Percentiles rank a stretch among this genome's conserved stretches.
These are phyloP conservation scores for Alethe castanea DNA, from an alignment of 2,113 vertebrate genomes.

Conservation along the genomic window DNA sequence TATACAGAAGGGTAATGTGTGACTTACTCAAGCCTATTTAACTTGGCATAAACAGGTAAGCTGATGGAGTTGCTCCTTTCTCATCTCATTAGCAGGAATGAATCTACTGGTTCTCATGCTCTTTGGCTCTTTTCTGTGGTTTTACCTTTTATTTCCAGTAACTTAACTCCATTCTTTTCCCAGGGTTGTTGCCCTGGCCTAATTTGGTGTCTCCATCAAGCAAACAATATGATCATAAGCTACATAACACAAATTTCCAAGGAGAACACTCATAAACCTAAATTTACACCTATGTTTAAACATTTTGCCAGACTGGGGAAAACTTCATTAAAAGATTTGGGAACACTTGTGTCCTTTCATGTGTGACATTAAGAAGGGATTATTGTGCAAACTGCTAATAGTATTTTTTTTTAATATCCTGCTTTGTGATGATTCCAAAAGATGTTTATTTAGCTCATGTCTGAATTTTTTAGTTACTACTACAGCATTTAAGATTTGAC, in stretches of 20 bases:
- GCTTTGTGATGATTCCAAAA: neutral
- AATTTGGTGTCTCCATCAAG: neutral
- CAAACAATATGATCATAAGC: neutral
- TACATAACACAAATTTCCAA: neutral
- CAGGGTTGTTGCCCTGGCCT: neutral
- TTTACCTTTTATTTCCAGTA: conserved; percentile 35
- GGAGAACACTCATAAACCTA: neutral
- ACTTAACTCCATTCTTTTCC: conserved; percentile 6
- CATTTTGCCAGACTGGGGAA: neutral
- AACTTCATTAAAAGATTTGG: neutral
- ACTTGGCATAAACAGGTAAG: conserved; percentile 12
- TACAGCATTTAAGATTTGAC: neutral
- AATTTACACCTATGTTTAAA: neutral
- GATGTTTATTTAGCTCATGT: neutral
- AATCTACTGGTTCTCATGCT: conserved; percentile 19
- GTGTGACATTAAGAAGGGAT: neutral
- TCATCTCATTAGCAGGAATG: conserved; percentile 15
- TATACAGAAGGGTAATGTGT: neutral
- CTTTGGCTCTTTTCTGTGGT: conserved; percentile 33
- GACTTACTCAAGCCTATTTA: neutral
- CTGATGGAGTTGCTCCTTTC: conserved; percentile 17
- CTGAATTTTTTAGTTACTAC: neutral
- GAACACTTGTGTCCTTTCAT: neutral
- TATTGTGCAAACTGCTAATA: neutral
- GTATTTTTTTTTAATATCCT: neutral